phyloP scores from a whole-genome alignment of 2,888 invertebrate genomes.

The Sarcophaga variegata region DNA sequence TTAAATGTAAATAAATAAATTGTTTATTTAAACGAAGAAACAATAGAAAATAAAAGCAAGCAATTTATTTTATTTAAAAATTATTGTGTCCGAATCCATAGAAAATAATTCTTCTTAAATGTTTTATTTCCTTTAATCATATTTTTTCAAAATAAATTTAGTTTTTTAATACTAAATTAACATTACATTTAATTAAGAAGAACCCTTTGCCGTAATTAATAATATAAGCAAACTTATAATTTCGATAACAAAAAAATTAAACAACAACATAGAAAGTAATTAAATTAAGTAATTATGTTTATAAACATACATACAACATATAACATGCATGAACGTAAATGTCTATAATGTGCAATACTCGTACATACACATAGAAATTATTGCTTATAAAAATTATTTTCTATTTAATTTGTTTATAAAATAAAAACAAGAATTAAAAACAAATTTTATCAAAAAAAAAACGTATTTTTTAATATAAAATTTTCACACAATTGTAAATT shows the following conservation, averaged over 20 bases:
- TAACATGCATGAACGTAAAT: not conserved
- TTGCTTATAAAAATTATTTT: not conserved
- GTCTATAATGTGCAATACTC: no score
- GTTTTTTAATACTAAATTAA: no score
- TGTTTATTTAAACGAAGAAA: no score
- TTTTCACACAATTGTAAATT: slow-evolving; percentile 46
- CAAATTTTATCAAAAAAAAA: not conserved
- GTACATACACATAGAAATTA: no score
- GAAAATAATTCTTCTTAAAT: no score
- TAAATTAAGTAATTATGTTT: slow-evolving; percentile 55
- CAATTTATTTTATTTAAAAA: no score
- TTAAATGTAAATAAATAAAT: no score
- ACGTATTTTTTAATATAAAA: slow-evolving; percentile 35
- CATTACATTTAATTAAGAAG: no score
- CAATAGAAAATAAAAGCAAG: no score
- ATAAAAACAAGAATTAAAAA: slow-evolving; percentile 9
- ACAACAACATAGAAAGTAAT: slow-evolving; percentile 29
- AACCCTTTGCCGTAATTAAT: not conserved
- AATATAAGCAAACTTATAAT: not conserved
- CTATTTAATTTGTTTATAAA: slow-evolving; percentile 6
- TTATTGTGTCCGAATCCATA: no score
- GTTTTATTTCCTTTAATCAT: no score
- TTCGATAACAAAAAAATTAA: slow-evolving; percentile 4
- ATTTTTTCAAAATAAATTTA: no score
- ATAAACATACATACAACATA: not conserved